phyloP scores from a whole-genome alignment of 2,888 invertebrate species.

The Pristionchus fissidentatus region DNA sequence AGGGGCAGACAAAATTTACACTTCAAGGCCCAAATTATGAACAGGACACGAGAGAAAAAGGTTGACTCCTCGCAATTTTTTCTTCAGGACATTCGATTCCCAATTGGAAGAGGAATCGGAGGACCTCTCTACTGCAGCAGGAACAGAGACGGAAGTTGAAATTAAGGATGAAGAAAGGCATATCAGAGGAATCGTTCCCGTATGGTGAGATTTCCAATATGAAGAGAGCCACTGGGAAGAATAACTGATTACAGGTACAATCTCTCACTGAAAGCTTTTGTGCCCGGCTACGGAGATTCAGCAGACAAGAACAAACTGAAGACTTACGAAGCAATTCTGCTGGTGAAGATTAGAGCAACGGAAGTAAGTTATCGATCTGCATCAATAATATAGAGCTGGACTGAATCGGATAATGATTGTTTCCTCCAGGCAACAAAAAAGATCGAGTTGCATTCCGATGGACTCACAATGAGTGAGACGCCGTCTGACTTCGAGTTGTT shows the following conservation, averaged over 20 bases:
- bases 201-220: constrained; percentile 1
- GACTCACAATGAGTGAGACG: not conserved
- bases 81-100: not conserved
- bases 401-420: not conserved
- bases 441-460: constrained; percentile 42
- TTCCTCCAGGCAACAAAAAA: not conserved
- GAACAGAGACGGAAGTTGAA: constrained; percentile 13
- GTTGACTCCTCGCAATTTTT: not conserved
- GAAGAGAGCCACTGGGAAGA: not conserved
- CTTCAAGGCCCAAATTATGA: no score
- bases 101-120: not conserved
- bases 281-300: constrained; percentile 30
- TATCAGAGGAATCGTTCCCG: not conserved
- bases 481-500: not conserved
- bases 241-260: constrained; percentile 43
- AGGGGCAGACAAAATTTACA: no score
- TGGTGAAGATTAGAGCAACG: constrained; percentile 22
- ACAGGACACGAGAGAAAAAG: no score
- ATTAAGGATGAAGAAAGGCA: constrained; percentile 44
- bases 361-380: not conserved
- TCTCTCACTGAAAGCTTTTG: constrained; percentile 27
- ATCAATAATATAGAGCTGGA: not conserved
- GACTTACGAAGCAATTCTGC: constrained; percentile 32
- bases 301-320: not conserved
- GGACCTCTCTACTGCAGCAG: not conserved